Base-by-base conservation (phyloP, 2,113 vertebrate species). In the Acinonyx jubatus region DNA sequence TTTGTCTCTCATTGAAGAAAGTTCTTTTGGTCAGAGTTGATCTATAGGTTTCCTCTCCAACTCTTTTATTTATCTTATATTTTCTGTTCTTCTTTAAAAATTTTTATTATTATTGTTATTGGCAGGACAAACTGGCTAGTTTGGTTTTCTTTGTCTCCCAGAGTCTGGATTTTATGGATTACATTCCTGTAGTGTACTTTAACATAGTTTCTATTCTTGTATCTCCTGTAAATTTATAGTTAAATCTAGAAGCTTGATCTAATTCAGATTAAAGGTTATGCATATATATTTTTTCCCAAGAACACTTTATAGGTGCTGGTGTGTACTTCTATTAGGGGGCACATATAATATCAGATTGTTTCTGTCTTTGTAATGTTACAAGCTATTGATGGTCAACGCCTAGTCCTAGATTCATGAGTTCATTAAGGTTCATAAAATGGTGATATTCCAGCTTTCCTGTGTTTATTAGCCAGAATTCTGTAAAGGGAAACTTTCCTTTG, bases 141-240 rank as follows among this genome's bases (percentile, higher is more conserved):
- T 93, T 96, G 16, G 79, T 68, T 63, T 68, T 89, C 82, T 94
- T 52, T 38, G 12, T 69, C 66, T 96, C n/a, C 57, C 33, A 41
- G 52, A 82, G 76, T 76, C 57, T 96, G 50, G 41, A 65, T 84
- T 97, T 95, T 92, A 68, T n/a, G 55, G 79, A 89, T 92, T 92
- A 16, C 4, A 88, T 13, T 63, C 2, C 41, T 82, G 18, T 87
- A 50, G n/a, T 84, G 31, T 83, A 83, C n/a, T n/a, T 78, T 83
- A 91, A 55, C 31, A 38, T 86, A 45, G 19, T 65, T 79, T 94
- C 55, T 73, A 10, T 94, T 81, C 78, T 88, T 45, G 48, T 91
- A 74, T 91, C 86, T 91, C 52, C 36, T 76, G 25, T 87, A 52
- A 84, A 92, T 65, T 84, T 84, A 38, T 71, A 79, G 57, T 74